These are phyloP conservation scores for Apis cerana DNA, from an alignment of 1,140 invertebrate genomes.

Conservation along the genomic window DNA sequence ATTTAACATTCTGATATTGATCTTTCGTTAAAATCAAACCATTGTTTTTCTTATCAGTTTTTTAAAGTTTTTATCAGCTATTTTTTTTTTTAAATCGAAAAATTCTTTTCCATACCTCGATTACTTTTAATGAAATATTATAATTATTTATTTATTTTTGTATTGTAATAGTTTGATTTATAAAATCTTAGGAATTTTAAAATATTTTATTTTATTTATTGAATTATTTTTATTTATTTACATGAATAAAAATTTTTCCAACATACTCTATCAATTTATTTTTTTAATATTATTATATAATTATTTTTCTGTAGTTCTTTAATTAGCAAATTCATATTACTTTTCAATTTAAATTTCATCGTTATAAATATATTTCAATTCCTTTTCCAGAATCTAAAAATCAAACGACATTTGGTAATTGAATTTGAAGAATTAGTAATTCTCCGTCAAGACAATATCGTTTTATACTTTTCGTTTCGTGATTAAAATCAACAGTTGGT, in stretches of 20 bases:
- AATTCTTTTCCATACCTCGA: background rate
- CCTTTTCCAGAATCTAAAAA: background rate
- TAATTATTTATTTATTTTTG: background rate
- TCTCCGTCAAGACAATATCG: background rate
- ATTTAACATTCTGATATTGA: too few species aligned
- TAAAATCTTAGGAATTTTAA: too few species aligned
- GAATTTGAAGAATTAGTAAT: background rate
- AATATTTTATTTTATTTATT: too few species aligned
- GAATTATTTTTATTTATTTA: too few species aligned
- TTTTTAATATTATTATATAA: too few species aligned
- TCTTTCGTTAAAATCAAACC: too few species aligned
- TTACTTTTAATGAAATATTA: background rate
- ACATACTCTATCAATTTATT: too few species aligned
- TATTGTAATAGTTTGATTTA: background rate
- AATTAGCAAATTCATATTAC: background rate
- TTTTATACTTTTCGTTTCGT: constrained; percentile 21
- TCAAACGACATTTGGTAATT: background rate
- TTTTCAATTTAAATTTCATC: background rate
- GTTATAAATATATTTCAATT: background rate
- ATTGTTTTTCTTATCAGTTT: too few species aligned
- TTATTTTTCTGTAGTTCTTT: too few species aligned
- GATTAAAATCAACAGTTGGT: constrained; percentile 66
- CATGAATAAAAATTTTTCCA: too few species aligned
- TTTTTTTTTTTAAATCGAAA: background rate
- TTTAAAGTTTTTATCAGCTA: background rate